Conservation (phyloP, 1,140 invertebrate species). For the Olivierus martensii region DNA sequence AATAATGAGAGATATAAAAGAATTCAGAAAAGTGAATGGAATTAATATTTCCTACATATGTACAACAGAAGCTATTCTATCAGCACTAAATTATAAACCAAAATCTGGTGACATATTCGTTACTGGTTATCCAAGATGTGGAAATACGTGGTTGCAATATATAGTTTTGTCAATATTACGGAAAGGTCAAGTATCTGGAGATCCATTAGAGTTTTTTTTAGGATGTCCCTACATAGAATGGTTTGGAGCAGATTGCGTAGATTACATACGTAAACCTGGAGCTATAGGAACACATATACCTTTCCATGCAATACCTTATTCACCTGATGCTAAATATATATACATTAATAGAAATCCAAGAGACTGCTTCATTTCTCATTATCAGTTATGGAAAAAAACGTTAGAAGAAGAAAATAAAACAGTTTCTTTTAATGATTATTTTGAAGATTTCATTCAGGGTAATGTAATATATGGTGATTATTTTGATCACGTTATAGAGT, state of each 20-base stretch:
- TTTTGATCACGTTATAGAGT: slow-evolving; percentile 14
- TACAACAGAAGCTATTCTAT: slow-evolving; percentile 41
- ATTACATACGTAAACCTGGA: background rate
- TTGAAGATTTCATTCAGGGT: slow-evolving; percentile 27
- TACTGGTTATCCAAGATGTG: no score
- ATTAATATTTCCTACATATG: no score
- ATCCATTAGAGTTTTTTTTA: background rate
- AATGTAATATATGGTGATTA: slow-evolving; percentile 28
- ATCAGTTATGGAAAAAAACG: no score
- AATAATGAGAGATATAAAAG: no score
- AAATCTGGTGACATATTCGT: background rate
- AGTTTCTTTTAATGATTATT: slow-evolving; percentile 26
- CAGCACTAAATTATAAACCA: no score
- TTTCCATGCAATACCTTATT: slow-evolving; percentile 1
- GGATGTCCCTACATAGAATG: background rate
- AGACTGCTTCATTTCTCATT: slow-evolving; percentile 71
- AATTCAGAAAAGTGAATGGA: no score
- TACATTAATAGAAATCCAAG: slow-evolving; percentile 71
- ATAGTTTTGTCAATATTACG: background rate
- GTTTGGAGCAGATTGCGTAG: background rate
- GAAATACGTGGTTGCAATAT: no score
- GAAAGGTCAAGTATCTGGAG: background rate
- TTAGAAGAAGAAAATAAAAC: no score
- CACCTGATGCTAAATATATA: slow-evolving; percentile 39
- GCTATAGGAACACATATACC: background rate